Percentiles rank a stretch among this genome's conserved stretches.
These are phyloP conservation scores for Molorchus minor DNA, from an alignment of 2,888 invertebrate genomes.

Conservation along the genomic window DNA sequence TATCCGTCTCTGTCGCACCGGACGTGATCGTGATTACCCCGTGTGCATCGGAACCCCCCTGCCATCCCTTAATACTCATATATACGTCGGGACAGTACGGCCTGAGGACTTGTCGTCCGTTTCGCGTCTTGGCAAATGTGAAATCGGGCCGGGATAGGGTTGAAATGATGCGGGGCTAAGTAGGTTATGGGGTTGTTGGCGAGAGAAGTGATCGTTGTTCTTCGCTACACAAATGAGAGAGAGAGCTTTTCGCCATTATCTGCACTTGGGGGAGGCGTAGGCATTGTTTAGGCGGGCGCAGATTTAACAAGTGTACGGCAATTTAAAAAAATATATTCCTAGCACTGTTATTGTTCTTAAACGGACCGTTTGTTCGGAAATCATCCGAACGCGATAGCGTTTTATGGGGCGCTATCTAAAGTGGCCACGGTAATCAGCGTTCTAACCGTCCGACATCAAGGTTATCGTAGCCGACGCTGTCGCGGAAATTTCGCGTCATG, in stretches of 20 bases:
- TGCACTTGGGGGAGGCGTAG: no score
- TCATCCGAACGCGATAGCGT: background rate
- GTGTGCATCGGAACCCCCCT: background rate
- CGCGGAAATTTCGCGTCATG: conserved; percentile 19
- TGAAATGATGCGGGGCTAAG: background rate
- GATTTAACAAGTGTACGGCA: background rate
- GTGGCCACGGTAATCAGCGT: background rate
- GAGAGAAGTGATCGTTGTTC: background rate
- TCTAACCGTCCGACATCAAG: background rate
- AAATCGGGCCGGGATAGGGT: background rate
- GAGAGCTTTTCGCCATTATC: no score
- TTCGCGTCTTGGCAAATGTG: conserved; percentile 14
- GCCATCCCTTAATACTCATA: background rate
- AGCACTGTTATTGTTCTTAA: background rate
- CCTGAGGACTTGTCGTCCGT: conserved; percentile 23
- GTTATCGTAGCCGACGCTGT: background rate
- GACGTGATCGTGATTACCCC: background rate
- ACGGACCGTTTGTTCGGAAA: background rate
- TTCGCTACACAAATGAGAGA: no score
- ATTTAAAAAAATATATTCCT: background rate
- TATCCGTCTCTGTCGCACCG: conserved; percentile 14
- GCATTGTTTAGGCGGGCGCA: conserved; percentile 16
- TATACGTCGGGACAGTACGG: background rate
- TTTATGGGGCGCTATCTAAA: background rate
- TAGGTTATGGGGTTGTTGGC: background rate